Base-by-base conservation (phyloP, 2,797 vertebrate genomes). In the Garrulus glandarius region DNA sequence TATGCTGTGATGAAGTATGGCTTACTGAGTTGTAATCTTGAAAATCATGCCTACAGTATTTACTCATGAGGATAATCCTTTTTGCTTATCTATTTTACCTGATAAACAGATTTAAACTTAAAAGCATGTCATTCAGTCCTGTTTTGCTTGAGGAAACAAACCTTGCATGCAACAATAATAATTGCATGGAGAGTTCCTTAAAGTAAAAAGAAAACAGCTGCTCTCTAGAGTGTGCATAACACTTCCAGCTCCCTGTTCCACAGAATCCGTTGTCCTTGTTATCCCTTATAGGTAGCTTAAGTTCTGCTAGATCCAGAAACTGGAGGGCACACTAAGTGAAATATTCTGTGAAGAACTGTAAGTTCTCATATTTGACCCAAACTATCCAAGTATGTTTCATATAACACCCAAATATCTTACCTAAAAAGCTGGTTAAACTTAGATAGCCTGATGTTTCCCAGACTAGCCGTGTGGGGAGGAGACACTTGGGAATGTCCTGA, bases 381-480 rank as follows among this genome's bases (percentile, higher is more conserved):
- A 50, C 3, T 2, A 1, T 19, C 4, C 5, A 61, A 53, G 4
- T 27, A 5, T 27, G 0, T 88, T 80, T 85, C 34, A 36, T 21
- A 34, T 2, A 5, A 68, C 23, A 21, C 8, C 6, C 46, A 77
- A 43, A 52, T 50, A 39, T 6, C 4, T 47, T 32, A 52, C 32
- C 5, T 56, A 56, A 47, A 59, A 86, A 76, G 15, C 22, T 79
- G 63, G 4, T 69, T 60, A 80, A 59, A 53, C 6, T 27, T 69
- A 63, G 5, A 9, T 49, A 87, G 34, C 3, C 17, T 85, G 27
- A 15, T 68, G 26, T 76, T 85, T 57, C 34, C 32, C 41, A 64
- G 22, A 49, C 3, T 24, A 47, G 9, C 2, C 2, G 2, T 9
- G 1, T 44, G 18, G 14, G 3, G 27, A 87, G 18, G 12, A 74